Evolutionary conservation across 1,140 invertebrate genomes (phyloP).

Genomic region (Rhagoletis pomonella): DNA sequence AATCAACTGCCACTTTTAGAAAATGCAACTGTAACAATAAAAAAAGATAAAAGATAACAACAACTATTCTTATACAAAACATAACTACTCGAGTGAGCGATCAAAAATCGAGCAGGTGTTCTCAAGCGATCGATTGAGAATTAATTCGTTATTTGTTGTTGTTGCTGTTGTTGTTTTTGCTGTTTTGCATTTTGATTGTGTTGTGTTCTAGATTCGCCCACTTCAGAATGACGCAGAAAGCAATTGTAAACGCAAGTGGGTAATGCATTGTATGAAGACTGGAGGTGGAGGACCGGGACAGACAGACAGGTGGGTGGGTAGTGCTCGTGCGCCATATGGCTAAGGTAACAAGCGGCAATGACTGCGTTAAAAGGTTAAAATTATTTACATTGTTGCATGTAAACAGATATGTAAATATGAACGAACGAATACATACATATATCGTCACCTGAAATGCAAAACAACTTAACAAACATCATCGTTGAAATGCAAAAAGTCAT

Average conservation of each 20-base stretch:
- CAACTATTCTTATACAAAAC: background rate
- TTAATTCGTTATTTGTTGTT: background rate
- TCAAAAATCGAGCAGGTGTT: conserved; percentile 43
- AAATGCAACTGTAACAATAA: conserved; percentile 1
- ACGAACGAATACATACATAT: too few species aligned
- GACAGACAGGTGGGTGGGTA: background rate
- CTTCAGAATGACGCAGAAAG: conserved; percentile 2
- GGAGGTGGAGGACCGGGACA: background rate
- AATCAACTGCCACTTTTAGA: conserved; percentile 33
- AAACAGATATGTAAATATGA: too few species aligned
- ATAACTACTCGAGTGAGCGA: conserved; percentile 18
- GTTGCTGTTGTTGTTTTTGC: background rate
- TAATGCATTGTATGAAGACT: background rate
- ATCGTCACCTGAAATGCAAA: too few species aligned
- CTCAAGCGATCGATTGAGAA: conserved; percentile 21
- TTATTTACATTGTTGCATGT: background rate
- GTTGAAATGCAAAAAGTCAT: too few species aligned
- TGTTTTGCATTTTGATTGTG: background rate
- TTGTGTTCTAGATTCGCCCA: conserved; percentile 37
- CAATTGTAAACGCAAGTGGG: background rate
- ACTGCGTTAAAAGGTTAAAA: conserved; percentile 16
- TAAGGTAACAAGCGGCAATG: background rate
- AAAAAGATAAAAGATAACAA: background rate
- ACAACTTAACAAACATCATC: too few species aligned
- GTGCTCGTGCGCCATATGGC: conserved; percentile 11